These are phyloP conservation scores for Pachliopta kotzebuea DNA, from an alignment of 2,888 invertebrate species.

Conservation along the genomic window DNA sequence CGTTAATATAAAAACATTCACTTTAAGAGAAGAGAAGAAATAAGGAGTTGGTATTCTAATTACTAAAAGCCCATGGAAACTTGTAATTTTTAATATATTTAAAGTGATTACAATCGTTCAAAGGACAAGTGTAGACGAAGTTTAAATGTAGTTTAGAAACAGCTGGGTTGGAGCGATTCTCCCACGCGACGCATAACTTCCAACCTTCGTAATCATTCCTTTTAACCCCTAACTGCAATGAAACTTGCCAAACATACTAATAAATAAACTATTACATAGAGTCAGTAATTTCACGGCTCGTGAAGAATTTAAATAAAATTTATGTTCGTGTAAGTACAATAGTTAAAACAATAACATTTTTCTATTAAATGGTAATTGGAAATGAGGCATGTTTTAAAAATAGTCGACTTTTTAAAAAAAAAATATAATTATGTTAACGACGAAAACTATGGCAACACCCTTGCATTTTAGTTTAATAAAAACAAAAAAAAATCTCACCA, in stretches of 20 bases:
- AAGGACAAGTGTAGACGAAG: not conserved
- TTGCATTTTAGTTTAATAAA: not conserved
- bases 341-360: too few species aligned
- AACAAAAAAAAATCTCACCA: conserved; percentile 22
- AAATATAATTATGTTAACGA: too few species aligned
- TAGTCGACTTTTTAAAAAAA: too few species aligned
- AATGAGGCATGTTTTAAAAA: too few species aligned
- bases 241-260: conserved; percentile 20
- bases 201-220: conserved; percentile 5
- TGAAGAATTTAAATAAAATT: not conserved
- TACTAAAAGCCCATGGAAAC: too few species aligned
- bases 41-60: too few species aligned
- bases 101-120: not conserved
- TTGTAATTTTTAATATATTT: too few species aligned
- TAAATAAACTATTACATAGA: conserved; percentile 9
- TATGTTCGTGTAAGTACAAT: too few species aligned
- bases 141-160: conserved; percentile 19
- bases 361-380: too few species aligned
- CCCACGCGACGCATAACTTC: conserved; percentile 2
- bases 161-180: conserved; percentile 8
- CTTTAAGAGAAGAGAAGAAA: too few species aligned
- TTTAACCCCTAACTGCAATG: conserved; percentile 13
- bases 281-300: not conserved
- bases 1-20: too few species aligned
- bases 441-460: not conserved